phyloP scores from a whole-genome alignment of 2,113 vertebrate genomes.

The Pelecanoides urinatrix region DNA sequence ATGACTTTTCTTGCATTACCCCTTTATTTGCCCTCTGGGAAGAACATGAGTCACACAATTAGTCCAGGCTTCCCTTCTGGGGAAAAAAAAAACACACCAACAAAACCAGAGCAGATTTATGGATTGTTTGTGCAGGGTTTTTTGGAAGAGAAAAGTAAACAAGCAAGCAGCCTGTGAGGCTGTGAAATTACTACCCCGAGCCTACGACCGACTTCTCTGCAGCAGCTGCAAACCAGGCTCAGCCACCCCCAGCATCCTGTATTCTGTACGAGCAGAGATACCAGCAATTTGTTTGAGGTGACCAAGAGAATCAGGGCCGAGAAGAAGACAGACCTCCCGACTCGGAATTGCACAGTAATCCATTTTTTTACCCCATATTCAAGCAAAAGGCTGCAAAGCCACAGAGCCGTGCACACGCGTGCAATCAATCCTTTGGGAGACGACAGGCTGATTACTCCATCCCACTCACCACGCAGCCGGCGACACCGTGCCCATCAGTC shows the following conservation, averaged over 20 bases:
- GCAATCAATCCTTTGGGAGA: neutral
- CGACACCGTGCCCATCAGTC: neutral
- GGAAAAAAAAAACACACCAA: neutral
- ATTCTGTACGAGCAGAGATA: neutral
- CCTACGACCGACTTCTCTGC: neutral
- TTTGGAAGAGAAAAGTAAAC: neutral
- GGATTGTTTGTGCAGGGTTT: neutral
- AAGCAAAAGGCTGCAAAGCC: neutral
- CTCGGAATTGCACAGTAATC: neutral
- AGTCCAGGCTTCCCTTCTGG: neutral
- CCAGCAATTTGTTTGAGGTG: neutral
- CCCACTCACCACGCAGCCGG: neutral
- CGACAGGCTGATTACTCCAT: neutral
- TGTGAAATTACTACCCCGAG: neutral
- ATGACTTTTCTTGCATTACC: neutral
- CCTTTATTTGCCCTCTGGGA: neutral
- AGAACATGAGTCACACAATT: neutral
- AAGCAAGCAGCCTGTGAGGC: neutral
- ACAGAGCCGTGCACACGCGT: rapidly evolving
- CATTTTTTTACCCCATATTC: rapidly evolving
- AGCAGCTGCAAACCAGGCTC: no score
- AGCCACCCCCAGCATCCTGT: neutral
- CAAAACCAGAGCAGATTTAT: neutral
- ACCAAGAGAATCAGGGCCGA: neutral
- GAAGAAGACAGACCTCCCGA: no score